Evolutionary conservation across 92 coral and sea anemone genomes (phyloP), one percentile per base, ranked within the genome.

Genomic region (Epizoanthus scotinus): DNA sequence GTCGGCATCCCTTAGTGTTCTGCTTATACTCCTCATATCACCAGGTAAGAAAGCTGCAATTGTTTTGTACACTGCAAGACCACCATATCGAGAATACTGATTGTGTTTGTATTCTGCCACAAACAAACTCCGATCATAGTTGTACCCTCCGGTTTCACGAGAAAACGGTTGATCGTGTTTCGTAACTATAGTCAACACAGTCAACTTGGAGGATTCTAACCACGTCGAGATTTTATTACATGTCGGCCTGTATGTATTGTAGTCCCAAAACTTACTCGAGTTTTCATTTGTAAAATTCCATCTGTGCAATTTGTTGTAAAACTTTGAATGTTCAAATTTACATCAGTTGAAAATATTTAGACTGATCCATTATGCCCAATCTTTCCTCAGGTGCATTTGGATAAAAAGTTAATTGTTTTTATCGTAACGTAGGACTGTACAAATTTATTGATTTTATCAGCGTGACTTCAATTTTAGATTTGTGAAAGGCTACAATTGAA

Each of bases 401-500:
- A 75, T 75, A 59, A 75, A 75, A 75, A 59, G 81, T 75, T 75
- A 59, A 75, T 75, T 75, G 81, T 40, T 22, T 75, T 75, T 60
- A 63, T 75, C 81, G 61, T 59, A 55, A 75, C 38, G 38, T 34
- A 75, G 81, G 81, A 75, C 52, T 49, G 53, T 34, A 55, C 56
- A 75, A 34, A 38, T 75, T 36, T 34, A n/a, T 60, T 53, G 22
- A 20, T 75, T 18, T 75, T 29, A 64, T 29, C 69, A 29, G 69
- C 69, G 26, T 34, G 69, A 25, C 36, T 64, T 27, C 31, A 64
- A 29, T 18, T 27, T 26, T 22, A 18, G 29, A 64, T 27, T 9
- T 27, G 36, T 64, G 69, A 26, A 53, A 25, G 27, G 14, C 6
- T 38, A n/a, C 54, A 38, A n/a, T 68, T 29, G 42, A 21, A 18